phyloP scores from a whole-genome alignment of 1,140 invertebrate genomes.

The Antheraea pernyi region DNA sequence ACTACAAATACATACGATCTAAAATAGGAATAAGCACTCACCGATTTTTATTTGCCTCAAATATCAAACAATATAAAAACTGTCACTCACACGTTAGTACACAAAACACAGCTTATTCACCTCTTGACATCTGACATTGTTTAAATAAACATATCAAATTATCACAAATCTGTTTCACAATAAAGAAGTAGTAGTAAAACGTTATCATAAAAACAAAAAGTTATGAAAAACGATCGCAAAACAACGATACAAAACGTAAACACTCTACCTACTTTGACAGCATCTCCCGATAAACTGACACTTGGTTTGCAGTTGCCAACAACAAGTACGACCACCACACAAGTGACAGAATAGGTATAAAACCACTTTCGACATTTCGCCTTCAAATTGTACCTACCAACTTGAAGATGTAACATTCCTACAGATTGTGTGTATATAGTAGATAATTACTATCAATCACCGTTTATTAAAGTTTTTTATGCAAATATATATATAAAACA shows the following conservation, averaged over 20 bases:
- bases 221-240: slow-evolving; percentile 72
- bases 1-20: slow-evolving; percentile 1
- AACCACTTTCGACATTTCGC: slow-evolving; percentile 55
- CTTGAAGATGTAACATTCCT: background rate
- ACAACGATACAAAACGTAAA: slow-evolving; percentile 77
- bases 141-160: slow-evolving; percentile 44
- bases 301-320: slow-evolving; percentile 51
- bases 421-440: background rate
- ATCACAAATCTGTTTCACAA: slow-evolving; percentile 57
- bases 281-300: slow-evolving; percentile 70
- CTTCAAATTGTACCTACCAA: slow-evolving; percentile 13
- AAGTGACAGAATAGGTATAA: slow-evolving; percentile 23
- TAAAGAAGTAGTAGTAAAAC: slow-evolving; percentile 50
- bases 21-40: slow-evolving; percentile 45
- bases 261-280: slow-evolving; percentile 75
- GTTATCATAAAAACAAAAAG: slow-evolving; percentile 70
- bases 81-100: slow-evolving; percentile 70
- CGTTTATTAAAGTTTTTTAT: too few relatives aligned
- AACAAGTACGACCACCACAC: slow-evolving; percentile 39
- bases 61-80: slow-evolving; percentile 73
- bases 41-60: slow-evolving; percentile 69
- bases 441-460: too few relatives aligned
- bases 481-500: too few relatives aligned
- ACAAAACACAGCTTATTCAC: slow-evolving; percentile 73
- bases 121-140: slow-evolving; percentile 77